A percentile compares a stretch with the other conserved stretches of the same genome.
These are phyloP conservation scores for Atta texana DNA, from an alignment of 1,140 invertebrate species.

Conservation along the genomic window DNA sequence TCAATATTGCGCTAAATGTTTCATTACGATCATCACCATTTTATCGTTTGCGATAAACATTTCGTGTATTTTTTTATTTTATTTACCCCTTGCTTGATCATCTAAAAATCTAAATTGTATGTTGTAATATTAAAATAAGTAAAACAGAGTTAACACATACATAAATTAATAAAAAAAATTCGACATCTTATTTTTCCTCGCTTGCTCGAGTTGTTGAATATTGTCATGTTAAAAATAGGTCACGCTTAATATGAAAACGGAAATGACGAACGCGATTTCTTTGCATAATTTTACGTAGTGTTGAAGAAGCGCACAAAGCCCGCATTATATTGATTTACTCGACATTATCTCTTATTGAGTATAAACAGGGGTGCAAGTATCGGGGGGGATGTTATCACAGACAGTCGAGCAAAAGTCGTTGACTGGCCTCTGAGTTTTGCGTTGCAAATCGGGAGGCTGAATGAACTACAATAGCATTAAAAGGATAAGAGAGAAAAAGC, in stretches of 20 bases:
- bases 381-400: conserved; percentile 50
- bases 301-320: conserved; percentile 39
- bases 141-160: neutral
- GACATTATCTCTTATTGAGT: conserved; percentile 56
- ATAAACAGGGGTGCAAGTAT: conserved; percentile 60
- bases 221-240: conserved; percentile 31
- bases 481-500: neutral
- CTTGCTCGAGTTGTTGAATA: neutral
- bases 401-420: conserved; percentile 61
- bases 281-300: neutral
- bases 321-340: conserved; percentile 65
- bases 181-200: neutral
- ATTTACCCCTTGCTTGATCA: neutral
- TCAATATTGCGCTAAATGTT: conserved; percentile 12
- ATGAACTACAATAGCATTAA: conserved; percentile 17
- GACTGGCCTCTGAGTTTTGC: conserved; percentile 27
- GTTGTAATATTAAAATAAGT: neutral
- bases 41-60: neutral
- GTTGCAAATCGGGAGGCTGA: neutral
- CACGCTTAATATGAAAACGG: conserved; percentile 14
- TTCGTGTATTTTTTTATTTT: neutral
- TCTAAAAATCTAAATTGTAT: neutral
- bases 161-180: neutral
- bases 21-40: conserved; percentile 4
- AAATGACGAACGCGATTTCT: neutral